These are phyloP conservation scores for Zaprionus nigranus DNA, from an alignment of 1,140 invertebrate genomes.

Conservation along the genomic window DNA sequence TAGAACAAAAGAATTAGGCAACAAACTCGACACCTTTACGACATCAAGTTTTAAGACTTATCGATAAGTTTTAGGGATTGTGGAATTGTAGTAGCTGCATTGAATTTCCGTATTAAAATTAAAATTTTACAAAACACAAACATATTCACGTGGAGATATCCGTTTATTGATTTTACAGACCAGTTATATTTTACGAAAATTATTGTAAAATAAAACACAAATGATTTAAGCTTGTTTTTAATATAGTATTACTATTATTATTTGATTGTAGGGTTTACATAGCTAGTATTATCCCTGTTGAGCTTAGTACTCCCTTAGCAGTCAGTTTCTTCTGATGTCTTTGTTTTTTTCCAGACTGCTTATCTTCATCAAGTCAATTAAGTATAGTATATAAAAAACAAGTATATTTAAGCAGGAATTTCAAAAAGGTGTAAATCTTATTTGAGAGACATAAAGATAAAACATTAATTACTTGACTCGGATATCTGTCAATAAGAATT, in stretches of 20 bases:
- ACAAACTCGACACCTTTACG: constrained; percentile 56
- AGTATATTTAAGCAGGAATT: neutral
- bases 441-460: neutral
- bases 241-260: too few relatives aligned
- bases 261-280: too few relatives aligned
- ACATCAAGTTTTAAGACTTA: neutral
- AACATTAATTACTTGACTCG: neutral
- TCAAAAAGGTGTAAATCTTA: neutral
- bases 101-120: neutral
- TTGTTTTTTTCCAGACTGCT: too few relatives aligned
- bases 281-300: too few relatives aligned
- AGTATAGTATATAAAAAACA: neutral
- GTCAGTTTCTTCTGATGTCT: too few relatives aligned
- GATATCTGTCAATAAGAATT: neutral
- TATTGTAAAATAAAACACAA: neutral
- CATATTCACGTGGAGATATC: neutral
- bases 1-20: constrained; percentile 77
- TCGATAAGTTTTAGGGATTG: neutral
- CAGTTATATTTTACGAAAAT: neutral
- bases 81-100: neutral
- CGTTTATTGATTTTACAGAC: neutral
- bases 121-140: neutral
- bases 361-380: too few relatives aligned
- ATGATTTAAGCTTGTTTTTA: too few relatives aligned
- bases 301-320: too few relatives aligned